These are phyloP conservation scores for Cheilosia urbana DNA, from an alignment of 2,888 invertebrate genomes.

Conservation along the genomic window DNA sequence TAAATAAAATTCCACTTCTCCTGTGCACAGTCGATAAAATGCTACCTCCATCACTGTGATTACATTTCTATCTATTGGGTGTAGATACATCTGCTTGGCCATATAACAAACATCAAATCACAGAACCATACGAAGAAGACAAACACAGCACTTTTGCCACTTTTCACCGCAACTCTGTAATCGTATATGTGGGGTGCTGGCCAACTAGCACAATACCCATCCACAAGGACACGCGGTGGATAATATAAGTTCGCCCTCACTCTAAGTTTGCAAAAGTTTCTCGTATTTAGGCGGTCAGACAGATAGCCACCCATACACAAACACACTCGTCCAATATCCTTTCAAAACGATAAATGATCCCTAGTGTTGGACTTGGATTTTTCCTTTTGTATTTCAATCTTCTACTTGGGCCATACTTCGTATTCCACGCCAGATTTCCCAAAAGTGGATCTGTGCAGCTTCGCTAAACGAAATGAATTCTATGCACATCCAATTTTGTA, in stretches of 20 bases:
- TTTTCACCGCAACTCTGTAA: constrained; percentile 30
- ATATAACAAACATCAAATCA: constrained; percentile 60
- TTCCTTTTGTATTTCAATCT: constrained; percentile 62
- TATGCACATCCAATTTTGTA: constrained; percentile 30
- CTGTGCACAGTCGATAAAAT: neutral
- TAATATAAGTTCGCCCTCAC: constrained; percentile 40
- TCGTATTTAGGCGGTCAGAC: constrained; percentile 34
- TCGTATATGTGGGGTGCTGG: neutral
- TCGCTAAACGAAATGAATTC: constrained; percentile 53
- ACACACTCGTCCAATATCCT: constrained; percentile 45
- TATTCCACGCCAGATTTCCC: constrained; percentile 58
- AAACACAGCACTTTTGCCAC: constrained; percentile 51
- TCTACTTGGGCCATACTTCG: constrained; percentile 39
- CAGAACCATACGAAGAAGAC: constrained; percentile 42
- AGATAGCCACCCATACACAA: neutral
- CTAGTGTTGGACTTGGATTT: constrained; percentile 47
- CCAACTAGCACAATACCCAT: constrained; percentile 46
- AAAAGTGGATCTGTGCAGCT: constrained; percentile 40
- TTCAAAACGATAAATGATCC: constrained; percentile 67
- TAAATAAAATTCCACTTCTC: neutral
- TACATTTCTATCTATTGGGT: constrained; percentile 35
- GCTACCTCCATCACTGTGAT: constrained; percentile 13
- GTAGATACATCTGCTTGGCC: constrained; percentile 43
- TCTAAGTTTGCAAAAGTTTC: constrained; percentile 37
- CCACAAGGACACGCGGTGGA: constrained; percentile 44